Evolutionary conservation across 2,113 vertebrate species (phyloP), one percentile per base, ranked within the genome.

Genomic region (Takifugu flavidus): DNA sequence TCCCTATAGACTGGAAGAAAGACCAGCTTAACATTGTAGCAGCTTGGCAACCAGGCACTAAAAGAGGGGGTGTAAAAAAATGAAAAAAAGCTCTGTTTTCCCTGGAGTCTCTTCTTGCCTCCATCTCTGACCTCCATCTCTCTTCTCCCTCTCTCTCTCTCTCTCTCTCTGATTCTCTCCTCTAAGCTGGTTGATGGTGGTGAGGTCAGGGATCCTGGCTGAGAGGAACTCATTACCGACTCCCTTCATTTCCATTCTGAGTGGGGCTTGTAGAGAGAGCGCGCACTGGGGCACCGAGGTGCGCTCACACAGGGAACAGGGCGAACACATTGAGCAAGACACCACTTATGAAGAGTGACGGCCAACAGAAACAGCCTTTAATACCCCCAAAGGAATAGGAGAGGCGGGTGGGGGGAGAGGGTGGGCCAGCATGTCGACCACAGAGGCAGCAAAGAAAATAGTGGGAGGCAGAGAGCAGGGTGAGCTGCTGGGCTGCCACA

Each of bases 221-320:
- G 87, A 91, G 88, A 89, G 86, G 75, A 81, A 89, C 82, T 90
- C 90, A 88, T 89, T 90, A 91, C 87, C 84, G 79, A 88, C 88
- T 91, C 85, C 85, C 89, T 91, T 89, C 88, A 90, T 91, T 90
- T 90, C 89, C 87, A 88, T 90, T 89, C 88, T 80, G 83, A 89
- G 89, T 89, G 88, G 81, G 84, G 82, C 81, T 76, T 86, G 78
- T 72, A 82, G 85, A 77, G 79, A 72, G 71, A 72, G 73, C 25
- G 70, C 70, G 47, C 78, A 87, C 80, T 62, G 29, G 86, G 86
- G 83, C 84, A 79, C 74, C 62, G 84, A 84, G 82, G 80, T 82
- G 85, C 82, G 79, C 78, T 78, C 78, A 62, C 82, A 79, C 70
- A 63, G 82, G 80, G 86, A 86, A 80, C 74, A 59, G 79, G 87